Percentiles rank a stretch among this genome's conserved stretches.
Evolutionary conservation across 2,888 invertebrate species (phyloP).

Genomic region (Thysanoteuthis rhombus): DNA sequence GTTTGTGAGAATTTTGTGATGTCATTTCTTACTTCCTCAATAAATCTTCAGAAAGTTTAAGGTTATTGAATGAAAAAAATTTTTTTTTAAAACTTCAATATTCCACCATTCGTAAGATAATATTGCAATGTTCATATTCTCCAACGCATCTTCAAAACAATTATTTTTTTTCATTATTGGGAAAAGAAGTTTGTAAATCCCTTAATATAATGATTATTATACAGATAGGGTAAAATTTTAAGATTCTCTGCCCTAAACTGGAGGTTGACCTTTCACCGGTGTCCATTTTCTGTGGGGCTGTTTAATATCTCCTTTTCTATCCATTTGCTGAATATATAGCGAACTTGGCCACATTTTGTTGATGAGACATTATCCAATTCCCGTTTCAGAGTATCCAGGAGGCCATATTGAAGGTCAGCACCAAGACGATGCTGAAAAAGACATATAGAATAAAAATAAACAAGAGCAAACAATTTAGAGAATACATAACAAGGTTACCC

Average conservation of each 20-base stretch:
- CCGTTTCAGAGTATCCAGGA: constrained; percentile 74
- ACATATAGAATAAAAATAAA: not conserved
- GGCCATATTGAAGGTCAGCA: constrained; percentile 74
- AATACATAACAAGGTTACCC: too few relatives aligned
- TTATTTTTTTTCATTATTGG: not conserved
- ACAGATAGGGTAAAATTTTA: not conserved
- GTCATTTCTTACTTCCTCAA: too few relatives aligned
- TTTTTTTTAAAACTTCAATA: too few relatives aligned
- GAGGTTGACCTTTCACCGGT: not conserved
- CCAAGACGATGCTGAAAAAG: constrained; percentile 75
- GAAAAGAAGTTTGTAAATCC: not conserved
- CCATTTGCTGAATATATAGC: constrained; percentile 69
- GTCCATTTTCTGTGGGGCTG: not conserved
- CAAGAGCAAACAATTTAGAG: too few relatives aligned
- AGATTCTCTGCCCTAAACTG: not conserved
- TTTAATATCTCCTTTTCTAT: constrained; percentile 35
- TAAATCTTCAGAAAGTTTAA: too few relatives aligned
- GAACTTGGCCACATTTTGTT: constrained; percentile 77
- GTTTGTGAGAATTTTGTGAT: too few relatives aligned
- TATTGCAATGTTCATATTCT: not conserved
- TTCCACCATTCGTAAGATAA: too few relatives aligned
- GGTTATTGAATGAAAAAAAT: too few relatives aligned
- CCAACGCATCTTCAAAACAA: not conserved
- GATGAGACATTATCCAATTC: constrained; percentile 71
- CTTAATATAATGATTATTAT: not conserved